Evolutionary conservation across 2,888 invertebrate species (phyloP).

Genomic region (Pseudoips prasinana): DNA sequence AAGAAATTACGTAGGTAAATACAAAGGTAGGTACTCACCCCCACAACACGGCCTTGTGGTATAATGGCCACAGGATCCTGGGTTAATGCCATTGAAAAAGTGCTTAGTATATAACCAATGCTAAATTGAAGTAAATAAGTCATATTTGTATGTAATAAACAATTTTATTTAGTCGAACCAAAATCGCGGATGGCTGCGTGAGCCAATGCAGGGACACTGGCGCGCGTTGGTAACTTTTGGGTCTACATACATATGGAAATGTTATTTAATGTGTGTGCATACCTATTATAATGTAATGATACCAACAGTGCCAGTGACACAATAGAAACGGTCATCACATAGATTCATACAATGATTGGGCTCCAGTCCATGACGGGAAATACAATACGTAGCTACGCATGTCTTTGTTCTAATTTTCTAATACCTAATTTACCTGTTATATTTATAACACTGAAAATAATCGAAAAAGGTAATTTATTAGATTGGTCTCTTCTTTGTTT

Average conservation of each 20-base stretch:
- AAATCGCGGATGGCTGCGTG: conserved; percentile 2
- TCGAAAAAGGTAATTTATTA: too few species aligned
- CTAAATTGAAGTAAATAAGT: conserved; percentile 6
- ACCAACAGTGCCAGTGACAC: conserved; percentile 45
- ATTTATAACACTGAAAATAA: too few species aligned
- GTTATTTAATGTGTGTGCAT: conserved; percentile 4
- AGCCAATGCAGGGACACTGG: too few species aligned
- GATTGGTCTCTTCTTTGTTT: too few species aligned
- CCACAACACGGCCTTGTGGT: conserved; percentile 81
- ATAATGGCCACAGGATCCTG: conserved; percentile 79
- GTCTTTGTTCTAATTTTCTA: conserved; percentile 73
- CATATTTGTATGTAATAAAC: too few species aligned
- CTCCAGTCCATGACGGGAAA: conserved; percentile 66
- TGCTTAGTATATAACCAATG: conserved; percentile 23
- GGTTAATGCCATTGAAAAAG: conserved; percentile 31
- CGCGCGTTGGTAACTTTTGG: too few species aligned
- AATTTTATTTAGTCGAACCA: too few species aligned
- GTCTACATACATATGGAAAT: too few species aligned
- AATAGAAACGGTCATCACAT: conserved; percentile 58
- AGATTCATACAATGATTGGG: conserved; percentile 75
- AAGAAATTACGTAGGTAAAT: too few species aligned
- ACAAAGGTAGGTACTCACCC: conserved; percentile 82
- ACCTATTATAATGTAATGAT: too few species aligned
- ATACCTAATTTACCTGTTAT: too few species aligned
- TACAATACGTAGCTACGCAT: conserved; percentile 59